A percentile compares a stretch with the other conserved stretches of the same genome.
Conservation (phyloP, 2,888 invertebrate genomes). For the Ophion obscuratus region DNA sequence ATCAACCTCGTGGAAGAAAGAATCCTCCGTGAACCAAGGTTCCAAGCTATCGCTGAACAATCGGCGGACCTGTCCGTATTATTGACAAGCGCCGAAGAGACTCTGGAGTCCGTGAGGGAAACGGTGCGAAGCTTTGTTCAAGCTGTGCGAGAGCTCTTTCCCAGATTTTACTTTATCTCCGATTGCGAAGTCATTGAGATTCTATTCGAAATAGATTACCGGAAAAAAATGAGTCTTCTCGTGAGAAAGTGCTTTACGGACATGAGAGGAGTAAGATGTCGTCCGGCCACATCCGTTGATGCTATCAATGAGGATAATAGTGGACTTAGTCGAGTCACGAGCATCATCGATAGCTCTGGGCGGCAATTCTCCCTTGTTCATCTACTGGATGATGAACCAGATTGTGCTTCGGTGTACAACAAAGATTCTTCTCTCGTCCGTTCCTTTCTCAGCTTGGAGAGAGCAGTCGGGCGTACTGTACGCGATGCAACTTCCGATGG, state of each 20-base stretch:
- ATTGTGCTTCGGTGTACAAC: not conserved
- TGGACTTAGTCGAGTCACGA: constrained; percentile 85
- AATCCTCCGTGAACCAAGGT: constrained; percentile 74
- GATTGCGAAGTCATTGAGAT: constrained; percentile 91
- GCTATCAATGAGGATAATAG: constrained; percentile 75
- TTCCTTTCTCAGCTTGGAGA: constrained; percentile 80
- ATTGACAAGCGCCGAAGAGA: constrained; percentile 67
- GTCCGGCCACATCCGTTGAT: not conserved
- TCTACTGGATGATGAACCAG: not conserved
- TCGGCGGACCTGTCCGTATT: constrained; percentile 10
- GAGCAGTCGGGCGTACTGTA: constrained; percentile 85
- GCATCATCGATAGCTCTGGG: constrained; percentile 87
- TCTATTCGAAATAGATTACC: constrained; percentile 89
- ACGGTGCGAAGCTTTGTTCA: constrained; percentile 87
- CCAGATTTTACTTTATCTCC: constrained; percentile 91
- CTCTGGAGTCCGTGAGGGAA: constrained; percentile 82
- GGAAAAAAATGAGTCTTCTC: constrained; percentile 86
- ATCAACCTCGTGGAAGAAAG: constrained; percentile 79
- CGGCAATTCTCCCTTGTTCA: constrained; percentile 84
- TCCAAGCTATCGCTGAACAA: constrained; percentile 72
- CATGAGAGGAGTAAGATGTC: constrained; percentile 85
- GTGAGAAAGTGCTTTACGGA: constrained; percentile 90
- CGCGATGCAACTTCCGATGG: constrained; percentile 81
- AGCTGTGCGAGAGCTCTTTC: constrained; percentile 88
- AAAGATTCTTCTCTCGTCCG: constrained; percentile 36